Base-by-base conservation (phyloP, 2,113 vertebrate genomes). In the Poeciliopsis retropinna region DNA sequence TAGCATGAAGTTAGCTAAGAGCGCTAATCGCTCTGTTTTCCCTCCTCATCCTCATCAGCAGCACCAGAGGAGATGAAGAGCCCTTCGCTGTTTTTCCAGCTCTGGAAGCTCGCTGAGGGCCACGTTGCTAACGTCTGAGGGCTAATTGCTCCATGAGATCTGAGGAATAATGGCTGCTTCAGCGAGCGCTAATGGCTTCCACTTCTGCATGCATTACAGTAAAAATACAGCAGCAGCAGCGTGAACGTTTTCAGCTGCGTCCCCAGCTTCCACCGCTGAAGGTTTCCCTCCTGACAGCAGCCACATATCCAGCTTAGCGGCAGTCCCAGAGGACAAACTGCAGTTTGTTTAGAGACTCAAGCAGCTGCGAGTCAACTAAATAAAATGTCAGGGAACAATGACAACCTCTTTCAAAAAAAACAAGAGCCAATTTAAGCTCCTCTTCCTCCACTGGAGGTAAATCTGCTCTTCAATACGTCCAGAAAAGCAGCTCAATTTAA, bases 71-170 rank as follows among this genome's bases (percentile, higher is more conserved):
- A 51, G 73, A 88, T 80, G 32, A 85, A 87, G 85, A 62, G 78
- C 67, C 6, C 79, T 32, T 75, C 47, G 8, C 72, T 41, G 69
- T 70, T 85, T 84, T 71, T 60, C 41, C 19, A 39, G 65, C 70
- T 60, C 67, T 57, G 51, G n/a, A 3, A 76, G 11, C 19, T 54
- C 71, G 30, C 54, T 22, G 65, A 73, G 72, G 80, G 71, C 79
- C 44, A 34, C 76, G 63, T 34, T 57, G 73, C 13, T 63, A 68
- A 73, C 70, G 51, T 63, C 51, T 61, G 27, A 29, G 61, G 25
- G 78, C 73, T 87, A 90, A 88, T 88, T 88, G 84, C 80, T 76
- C 78, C 27, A 0, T 47, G 31, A 80, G 82, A 75, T 64, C 73
- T 73, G 41, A 73, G 64, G 72, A 81, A 32, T 77, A 85, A 85